Percentiles rank a stretch among this genome's conserved stretches.
These are phyloP conservation scores for Leptopilina myrica DNA, from an alignment of 2,888 invertebrate species.

Conservation along the genomic window DNA sequence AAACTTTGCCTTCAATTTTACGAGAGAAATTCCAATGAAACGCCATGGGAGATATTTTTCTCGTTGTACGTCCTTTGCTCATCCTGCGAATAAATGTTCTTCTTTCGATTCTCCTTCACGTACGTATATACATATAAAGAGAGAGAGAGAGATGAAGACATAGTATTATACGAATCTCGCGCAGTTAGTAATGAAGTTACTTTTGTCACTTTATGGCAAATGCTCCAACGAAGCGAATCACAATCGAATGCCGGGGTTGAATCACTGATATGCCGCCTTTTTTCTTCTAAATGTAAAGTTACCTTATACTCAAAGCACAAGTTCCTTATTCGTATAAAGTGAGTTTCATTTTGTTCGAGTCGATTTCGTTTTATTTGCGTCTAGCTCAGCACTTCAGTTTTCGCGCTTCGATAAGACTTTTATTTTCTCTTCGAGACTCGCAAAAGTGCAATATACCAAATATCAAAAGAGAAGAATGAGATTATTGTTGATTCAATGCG, in stretches of 20 bases:
- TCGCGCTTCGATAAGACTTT: constrained; percentile 26
- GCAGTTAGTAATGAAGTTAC: constrained; percentile 30
- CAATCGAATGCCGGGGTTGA: constrained; percentile 17
- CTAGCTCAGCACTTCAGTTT: constrained; percentile 29
- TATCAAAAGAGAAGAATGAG: neutral
- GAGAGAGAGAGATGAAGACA: no score
- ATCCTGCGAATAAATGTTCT: constrained; percentile 12
- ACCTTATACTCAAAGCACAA: constrained; percentile 16
- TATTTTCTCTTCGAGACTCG: neutral
- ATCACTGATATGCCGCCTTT: constrained; percentile 9
- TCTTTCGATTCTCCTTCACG: neutral
- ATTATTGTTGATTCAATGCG: constrained; percentile 9
- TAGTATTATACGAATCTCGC: neutral
- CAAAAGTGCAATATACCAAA: neutral
- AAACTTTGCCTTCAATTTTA: constrained; percentile 71
- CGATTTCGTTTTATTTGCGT: constrained; percentile 14
- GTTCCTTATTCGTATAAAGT: neutral
- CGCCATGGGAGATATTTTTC: constrained; percentile 67
- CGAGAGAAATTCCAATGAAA: constrained; percentile 68
- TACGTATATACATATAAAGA: no score
- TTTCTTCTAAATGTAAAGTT: neutral
- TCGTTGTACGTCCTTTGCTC: constrained; percentile 39
- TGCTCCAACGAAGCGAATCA: neutral
- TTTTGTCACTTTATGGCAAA: neutral
- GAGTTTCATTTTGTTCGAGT: constrained; percentile 9